These are phyloP conservation scores for Aradophagus sp. DNA, from an alignment of 1,140 invertebrate genomes.

Conservation along the genomic window DNA sequence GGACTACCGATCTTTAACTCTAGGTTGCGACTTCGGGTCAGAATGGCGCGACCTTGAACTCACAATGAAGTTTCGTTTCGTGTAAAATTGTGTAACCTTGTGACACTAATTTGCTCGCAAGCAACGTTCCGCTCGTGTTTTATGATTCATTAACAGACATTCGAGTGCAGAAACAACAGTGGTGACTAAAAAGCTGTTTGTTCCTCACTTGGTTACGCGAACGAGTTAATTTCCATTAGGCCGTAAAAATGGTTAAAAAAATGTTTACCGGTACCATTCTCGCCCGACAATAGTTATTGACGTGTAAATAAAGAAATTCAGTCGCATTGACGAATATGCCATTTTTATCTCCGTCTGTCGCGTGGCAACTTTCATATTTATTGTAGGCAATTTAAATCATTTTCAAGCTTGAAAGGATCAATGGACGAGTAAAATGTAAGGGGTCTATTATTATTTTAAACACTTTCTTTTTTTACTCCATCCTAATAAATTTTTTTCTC, in stretches of 20 bases:
- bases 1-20: slow-evolving; percentile 31
- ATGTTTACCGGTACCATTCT: neutral
- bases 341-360: no score
- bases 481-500: slow-evolving; percentile 10
- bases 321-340: no score
- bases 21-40: slow-evolving; percentile 16
- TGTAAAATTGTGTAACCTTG: slow-evolving; percentile 6
- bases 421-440: slow-evolving; percentile 17
- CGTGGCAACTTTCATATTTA: slow-evolving; percentile 37
- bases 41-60: slow-evolving; percentile 14
- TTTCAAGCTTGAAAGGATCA: slow-evolving; percentile 8
- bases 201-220: no score
- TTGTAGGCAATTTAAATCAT: slow-evolving; percentile 14
- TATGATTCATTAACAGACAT: slow-evolving; percentile 2
- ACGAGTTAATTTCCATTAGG: no score
- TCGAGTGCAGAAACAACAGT: no score
- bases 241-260: no score
- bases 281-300: neutral
- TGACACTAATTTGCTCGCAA: slow-evolving; percentile 23
- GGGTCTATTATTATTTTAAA: slow-evolving; percentile 34
- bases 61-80: slow-evolving; percentile 13
- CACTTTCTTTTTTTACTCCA: slow-evolving; percentile 31
- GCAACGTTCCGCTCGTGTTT: slow-evolving; percentile 1
- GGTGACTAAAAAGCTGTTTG: no score
- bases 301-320: no score